Evolutionary conservation across 2,888 invertebrate genomes (phyloP).

Genomic region (Lasiommata megera): DNA sequence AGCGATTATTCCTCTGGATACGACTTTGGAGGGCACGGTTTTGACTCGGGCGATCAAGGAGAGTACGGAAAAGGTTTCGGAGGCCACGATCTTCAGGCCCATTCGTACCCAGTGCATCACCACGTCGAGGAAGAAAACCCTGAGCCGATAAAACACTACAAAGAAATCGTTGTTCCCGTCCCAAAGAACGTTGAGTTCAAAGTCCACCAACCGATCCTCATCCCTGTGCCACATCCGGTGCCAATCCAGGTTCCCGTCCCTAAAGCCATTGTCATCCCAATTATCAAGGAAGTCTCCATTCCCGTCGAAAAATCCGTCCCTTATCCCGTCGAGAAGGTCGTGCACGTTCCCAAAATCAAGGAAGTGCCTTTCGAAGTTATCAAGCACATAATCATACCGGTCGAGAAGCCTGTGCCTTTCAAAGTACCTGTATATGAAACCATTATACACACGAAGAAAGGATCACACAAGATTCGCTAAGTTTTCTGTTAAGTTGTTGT

Average conservation of each 20-base stretch:
- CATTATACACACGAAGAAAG: conserved; percentile 86
- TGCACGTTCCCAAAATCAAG: conserved; percentile 85
- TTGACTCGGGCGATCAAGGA: conserved; percentile 43
- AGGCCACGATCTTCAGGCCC: conserved; percentile 58
- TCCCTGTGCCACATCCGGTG: conserved; percentile 84
- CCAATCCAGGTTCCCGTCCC: conserved; percentile 86
- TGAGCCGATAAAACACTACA: conserved; percentile 85
- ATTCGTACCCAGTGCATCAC: conserved; percentile 82
- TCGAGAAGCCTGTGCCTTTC: conserved; percentile 85
- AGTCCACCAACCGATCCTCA: conserved; percentile 78
- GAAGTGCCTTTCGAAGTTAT: conserved; percentile 86
- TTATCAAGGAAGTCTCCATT: conserved; percentile 85
- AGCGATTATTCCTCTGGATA: conserved; percentile 57
- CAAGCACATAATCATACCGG: conserved; percentile 85
- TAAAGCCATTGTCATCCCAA: conserved; percentile 85
- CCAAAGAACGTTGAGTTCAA: conserved; percentile 83
- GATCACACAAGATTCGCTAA: conserved; percentile 59
- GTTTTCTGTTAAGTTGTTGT: background rate
- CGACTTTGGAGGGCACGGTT: conserved; percentile 41
- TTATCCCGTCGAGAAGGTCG: conserved; percentile 84
- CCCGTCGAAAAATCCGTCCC: conserved; percentile 88
- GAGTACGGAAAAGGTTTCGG: conserved; percentile 55
- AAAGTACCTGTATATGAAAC: conserved; percentile 87
- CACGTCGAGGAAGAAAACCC: conserved; percentile 86
- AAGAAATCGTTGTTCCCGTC: conserved; percentile 84